phyloP scores from a whole-genome alignment of 2,888 invertebrate species.

The Habroteleia sp. region DNA sequence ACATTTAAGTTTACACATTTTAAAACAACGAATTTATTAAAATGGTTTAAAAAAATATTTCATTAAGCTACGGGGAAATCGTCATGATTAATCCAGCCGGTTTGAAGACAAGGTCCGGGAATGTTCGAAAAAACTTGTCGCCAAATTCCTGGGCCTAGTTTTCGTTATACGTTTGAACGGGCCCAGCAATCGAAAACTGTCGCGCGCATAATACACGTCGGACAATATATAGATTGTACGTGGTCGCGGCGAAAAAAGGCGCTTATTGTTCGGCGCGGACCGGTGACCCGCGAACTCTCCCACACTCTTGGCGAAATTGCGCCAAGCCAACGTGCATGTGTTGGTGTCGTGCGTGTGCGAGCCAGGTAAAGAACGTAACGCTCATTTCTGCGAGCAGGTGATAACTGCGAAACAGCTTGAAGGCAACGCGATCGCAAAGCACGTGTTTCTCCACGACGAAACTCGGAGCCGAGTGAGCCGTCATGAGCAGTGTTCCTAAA shows the following conservation, averaged over 20 bases:
- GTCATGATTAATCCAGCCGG: conserved; percentile 2
- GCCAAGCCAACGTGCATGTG: conserved; percentile 32
- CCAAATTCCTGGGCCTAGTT: conserved; percentile 20
- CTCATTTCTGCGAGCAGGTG: conserved; percentile 64
- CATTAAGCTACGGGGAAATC: too few species aligned
- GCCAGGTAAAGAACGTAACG: conserved; percentile 52
- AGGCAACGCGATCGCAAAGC: conserved; percentile 59
- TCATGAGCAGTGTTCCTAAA: conserved; percentile 53
- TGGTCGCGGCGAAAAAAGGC: conserved; percentile 62
- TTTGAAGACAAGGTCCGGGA: conserved; percentile 6
- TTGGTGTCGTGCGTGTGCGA: conserved; percentile 24
- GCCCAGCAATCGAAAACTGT: conserved; percentile 39
- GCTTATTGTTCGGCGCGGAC: conserved; percentile 75
- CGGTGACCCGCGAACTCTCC: conserved; percentile 79
- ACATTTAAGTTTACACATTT: too few species aligned
- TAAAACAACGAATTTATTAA: too few species aligned
- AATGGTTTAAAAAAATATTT: too few species aligned
- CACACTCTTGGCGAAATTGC: conserved; percentile 69
- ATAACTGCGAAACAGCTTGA: conserved; percentile 65
- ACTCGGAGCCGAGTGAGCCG: conserved; percentile 54
- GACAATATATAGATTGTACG: conserved; percentile 51
- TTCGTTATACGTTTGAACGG: conserved; percentile 13
- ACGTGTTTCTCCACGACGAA: conserved; percentile 54
- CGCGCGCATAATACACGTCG: conserved; percentile 40
- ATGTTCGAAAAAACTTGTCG: conserved; percentile 16